Conservation (phyloP, 2,113 vertebrate species). For the Brienomyrus brachyistius region DNA sequence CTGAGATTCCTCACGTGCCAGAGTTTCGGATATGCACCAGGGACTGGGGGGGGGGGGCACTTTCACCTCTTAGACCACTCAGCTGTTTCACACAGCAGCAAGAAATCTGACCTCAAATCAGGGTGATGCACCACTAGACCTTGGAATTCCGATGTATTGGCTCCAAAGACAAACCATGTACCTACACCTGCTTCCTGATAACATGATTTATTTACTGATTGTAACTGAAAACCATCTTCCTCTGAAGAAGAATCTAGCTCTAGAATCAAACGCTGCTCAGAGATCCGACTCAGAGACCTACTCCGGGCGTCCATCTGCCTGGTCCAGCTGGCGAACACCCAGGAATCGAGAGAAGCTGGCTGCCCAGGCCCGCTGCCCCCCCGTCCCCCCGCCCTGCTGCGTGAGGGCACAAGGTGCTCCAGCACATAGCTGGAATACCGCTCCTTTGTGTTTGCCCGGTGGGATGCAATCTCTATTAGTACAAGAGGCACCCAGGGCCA, state of each 20-base stretch:
- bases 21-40: conserved; percentile 40
- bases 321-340: conserved; percentile 39
- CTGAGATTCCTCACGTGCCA: conserved; percentile 51
- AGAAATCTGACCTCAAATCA: neutral
- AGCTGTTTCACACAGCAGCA: conserved; percentile 12
- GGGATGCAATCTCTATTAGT: conserved; percentile 34
- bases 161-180: neutral
- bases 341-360: conserved; percentile 31
- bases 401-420: conserved; percentile 44
- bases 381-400: conserved; percentile 35
- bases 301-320: neutral
- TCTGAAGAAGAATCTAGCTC: neutral
- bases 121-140: neutral
- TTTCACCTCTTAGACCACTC: conserved; percentile 24
- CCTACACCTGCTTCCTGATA: neutral
- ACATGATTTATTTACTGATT: neutral
- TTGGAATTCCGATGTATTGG: neutral
- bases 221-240: neutral
- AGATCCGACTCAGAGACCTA: neutral
- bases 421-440: conserved; percentile 57
- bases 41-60: neutral
- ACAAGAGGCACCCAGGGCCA: conserved; percentile 25
- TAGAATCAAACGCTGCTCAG: neutral
- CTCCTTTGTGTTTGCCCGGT: conserved; percentile 37
- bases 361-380: conserved; percentile 3